phyloP scores from a whole-genome alignment of 1,140 invertebrate species.

The Drosophila baimaii region DNA sequence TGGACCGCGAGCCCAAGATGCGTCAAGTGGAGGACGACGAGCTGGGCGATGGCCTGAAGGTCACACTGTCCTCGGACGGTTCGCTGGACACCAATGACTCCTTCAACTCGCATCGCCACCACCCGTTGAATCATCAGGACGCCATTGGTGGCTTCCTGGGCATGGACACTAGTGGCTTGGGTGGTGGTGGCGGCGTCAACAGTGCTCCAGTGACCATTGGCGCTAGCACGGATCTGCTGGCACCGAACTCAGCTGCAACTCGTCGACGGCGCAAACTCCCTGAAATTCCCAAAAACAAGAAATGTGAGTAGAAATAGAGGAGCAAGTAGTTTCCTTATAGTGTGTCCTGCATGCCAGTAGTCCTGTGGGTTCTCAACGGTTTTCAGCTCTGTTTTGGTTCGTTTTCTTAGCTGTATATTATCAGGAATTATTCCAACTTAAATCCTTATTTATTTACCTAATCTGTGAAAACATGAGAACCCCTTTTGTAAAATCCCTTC shows the following conservation, averaged over 20 bases:
- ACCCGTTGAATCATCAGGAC: slow-evolving; percentile 80
- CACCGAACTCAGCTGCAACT: slow-evolving; percentile 67
- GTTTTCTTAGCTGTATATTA: too few relatives aligned
- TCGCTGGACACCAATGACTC: slow-evolving; percentile 77
- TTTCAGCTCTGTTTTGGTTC: background rate
- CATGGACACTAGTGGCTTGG: slow-evolving; percentile 47
- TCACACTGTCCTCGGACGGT: slow-evolving; percentile 71
- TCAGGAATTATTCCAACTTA: too few relatives aligned
- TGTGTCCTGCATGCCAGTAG: slow-evolving; percentile 11
- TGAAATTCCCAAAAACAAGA: slow-evolving; percentile 94
- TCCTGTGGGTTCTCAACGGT: background rate
- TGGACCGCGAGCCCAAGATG: slow-evolving; percentile 46
- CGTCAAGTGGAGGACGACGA: slow-evolving; percentile 83
- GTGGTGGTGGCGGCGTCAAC: too few relatives aligned
- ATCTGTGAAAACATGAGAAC: background rate
- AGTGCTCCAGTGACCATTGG: slow-evolving; percentile 53
- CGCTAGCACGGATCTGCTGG: slow-evolving; percentile 61
- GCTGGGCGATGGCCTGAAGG: slow-evolving; percentile 83
- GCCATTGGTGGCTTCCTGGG: slow-evolving; percentile 79
- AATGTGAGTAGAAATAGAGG: slow-evolving; percentile 86
- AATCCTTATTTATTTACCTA: background rate
- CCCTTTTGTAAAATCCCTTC: slow-evolving; percentile 18
- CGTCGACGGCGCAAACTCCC: slow-evolving; percentile 91
- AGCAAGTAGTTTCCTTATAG: background rate
- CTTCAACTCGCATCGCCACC: slow-evolving; percentile 80